Percentiles rank a stretch among this genome's conserved stretches.
Evolutionary conservation across 2,113 vertebrate species (phyloP).

Genomic region (Notiomystis cincta): DNA sequence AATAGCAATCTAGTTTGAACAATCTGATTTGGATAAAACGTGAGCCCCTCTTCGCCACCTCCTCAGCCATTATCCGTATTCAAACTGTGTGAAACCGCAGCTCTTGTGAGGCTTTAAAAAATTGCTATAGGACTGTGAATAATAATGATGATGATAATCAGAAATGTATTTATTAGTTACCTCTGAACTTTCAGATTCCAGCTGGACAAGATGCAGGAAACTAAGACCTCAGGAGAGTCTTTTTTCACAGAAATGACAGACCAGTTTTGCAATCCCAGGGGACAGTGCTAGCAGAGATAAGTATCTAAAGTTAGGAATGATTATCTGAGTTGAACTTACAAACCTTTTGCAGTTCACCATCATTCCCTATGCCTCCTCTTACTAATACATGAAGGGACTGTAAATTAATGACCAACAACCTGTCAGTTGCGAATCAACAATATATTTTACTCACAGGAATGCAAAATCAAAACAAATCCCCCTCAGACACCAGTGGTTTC

Average conservation of each 20-base stretch:
- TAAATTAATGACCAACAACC: slow-evolving; percentile 28
- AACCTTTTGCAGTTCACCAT: slow-evolving; percentile 12
- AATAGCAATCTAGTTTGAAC: slow-evolving; percentile 58
- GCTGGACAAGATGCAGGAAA: slow-evolving; percentile 33
- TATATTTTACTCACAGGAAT: slow-evolving; percentile 14
- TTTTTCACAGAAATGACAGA: slow-evolving; percentile 42
- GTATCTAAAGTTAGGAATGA: slow-evolving; percentile 57
- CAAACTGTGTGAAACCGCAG: background rate
- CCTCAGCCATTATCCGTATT: background rate
- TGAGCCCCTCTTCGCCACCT: slow-evolving; percentile 28
- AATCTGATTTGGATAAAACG: slow-evolving; percentile 58
- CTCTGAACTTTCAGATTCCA: slow-evolving; percentile 55
- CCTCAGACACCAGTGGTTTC: background rate
- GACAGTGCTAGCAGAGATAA: slow-evolving; percentile 15
- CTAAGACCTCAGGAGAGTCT: slow-evolving; percentile 1
- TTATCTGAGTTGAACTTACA: slow-evolving; percentile 53
- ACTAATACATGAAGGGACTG: background rate
- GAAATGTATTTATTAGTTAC: slow-evolving; percentile 59
- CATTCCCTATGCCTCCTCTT: background rate
- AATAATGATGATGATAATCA: slow-evolving; percentile 50
- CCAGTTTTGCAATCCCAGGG: slow-evolving; percentile 16
- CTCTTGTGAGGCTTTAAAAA: background rate
- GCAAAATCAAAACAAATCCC: slow-evolving; percentile 29
- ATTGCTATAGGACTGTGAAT: background rate
- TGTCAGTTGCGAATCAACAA: background rate